Conservation (phyloP, 1,140 invertebrate genomes). For the Ips nitidus region DNA sequence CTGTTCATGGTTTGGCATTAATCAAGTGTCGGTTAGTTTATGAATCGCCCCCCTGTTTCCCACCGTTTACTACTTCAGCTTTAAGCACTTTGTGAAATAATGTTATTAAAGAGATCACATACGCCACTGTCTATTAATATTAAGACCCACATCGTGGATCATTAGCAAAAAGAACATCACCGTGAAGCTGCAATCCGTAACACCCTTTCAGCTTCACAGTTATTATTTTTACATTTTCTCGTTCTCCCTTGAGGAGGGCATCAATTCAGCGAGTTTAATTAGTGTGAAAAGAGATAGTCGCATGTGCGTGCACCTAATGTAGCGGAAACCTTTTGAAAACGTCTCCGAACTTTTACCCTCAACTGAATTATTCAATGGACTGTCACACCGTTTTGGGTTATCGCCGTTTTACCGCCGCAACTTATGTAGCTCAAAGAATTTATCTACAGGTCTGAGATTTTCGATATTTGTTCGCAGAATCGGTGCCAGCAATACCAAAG, state of each 20-base stretch:
- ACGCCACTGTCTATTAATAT: too few species aligned
- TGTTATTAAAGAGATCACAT: too few species aligned
- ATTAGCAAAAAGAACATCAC: conserved; percentile 15
- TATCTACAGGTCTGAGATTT: not conserved
- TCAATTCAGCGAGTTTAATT: conserved; percentile 21
- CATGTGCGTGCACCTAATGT: conserved; percentile 35
- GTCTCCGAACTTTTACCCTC: conserved; percentile 22
- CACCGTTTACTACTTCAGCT: not conserved
- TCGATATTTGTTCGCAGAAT: conserved; percentile 56
- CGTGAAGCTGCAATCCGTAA: conserved; percentile 3
- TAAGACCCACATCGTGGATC: too few species aligned
- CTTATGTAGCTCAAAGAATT: too few species aligned
- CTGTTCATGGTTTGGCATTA: conserved; percentile 30
- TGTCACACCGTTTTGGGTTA: conserved; percentile 19
- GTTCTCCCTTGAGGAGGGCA: conserved; percentile 7
- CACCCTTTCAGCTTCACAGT: conserved; percentile 6
- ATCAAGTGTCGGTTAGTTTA: conserved; percentile 25
- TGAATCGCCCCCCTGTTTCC: conserved; percentile 6
- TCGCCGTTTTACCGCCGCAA: conserved; percentile 1
- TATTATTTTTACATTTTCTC: conserved; percentile 25
- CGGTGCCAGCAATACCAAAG: conserved; percentile 73
- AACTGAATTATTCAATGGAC: conserved; percentile 28
- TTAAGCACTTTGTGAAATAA: too few species aligned
- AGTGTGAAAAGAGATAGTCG: conserved; percentile 37
- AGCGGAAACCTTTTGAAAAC: conserved; percentile 30